Evolutionary conservation across 1,140 invertebrate genomes (phyloP), one percentile per base, ranked within the genome.

Genomic region (Scaptomyza graminum): DNA sequence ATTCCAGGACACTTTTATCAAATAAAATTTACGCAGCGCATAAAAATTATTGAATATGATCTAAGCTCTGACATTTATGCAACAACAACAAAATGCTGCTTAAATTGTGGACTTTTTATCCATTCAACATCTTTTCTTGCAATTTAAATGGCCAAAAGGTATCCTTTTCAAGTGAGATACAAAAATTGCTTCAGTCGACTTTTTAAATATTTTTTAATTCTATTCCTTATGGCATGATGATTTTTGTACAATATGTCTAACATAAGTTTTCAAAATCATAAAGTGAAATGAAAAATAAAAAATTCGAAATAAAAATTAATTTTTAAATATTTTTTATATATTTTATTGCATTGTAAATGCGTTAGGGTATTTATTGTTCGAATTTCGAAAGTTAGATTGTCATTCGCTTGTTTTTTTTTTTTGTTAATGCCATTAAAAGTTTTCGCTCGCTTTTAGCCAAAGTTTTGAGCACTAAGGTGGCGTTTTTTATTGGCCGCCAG

Each of bases 341-440:
- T 5, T 25, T 25, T 25, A 25, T 25, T n/a, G n/a, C 25, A 25
- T 2, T 3, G 25, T 25, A 25, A 25, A 7, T 31, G 7, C 7
- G 5, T 31, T 9, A 50, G 52, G 37, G 52, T 55, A 55, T 43
- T 8, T 6, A 18, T 9, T 12, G 12, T 43, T 57, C 55, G 55
- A 2, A 8, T n/a, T 9, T 41, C 9, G 4, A 16, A 0, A 5
- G 0, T 7, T 7, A 2, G 8, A 0, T 15, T 5, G 6, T 11
- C 9, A 31, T 43, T 31, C 41, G 25, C 28, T 7, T 61, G 28
- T 62, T 54, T 61, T 51, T 62, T 54, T 55, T 54, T 61, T 51
- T 62, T 54, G 49, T 54, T 90, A 89, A 90, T 89, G 79, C 78
- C 82, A 90, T 90, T 90, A 90, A 90, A 90, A 90, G 74, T 84